These are phyloP conservation scores for Cochlearius cochlearius DNA, from an alignment of 2,113 vertebrate genomes.

Conservation along the genomic window DNA sequence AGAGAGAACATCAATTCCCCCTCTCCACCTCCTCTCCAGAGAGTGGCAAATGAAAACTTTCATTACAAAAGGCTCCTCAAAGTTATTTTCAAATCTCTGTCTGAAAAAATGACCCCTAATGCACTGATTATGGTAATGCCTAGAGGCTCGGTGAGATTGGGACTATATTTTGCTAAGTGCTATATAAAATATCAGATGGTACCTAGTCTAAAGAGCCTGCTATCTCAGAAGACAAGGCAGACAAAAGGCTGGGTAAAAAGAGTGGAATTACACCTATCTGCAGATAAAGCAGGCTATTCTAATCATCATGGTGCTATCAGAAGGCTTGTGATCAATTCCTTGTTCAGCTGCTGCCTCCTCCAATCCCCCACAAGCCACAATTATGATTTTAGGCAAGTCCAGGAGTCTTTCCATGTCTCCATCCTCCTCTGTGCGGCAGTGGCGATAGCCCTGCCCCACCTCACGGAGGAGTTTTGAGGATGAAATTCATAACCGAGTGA, in stretches of 20 bases:
- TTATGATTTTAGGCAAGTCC: neutral
- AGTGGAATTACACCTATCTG: slow-evolving; percentile 28
- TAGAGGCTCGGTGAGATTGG: neutral
- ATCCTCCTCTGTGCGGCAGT: neutral
- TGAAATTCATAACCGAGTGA: neutral
- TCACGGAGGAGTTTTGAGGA: neutral
- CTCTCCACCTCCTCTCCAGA: slow-evolving; percentile 6
- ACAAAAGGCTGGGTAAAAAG: slow-evolving; percentile 12
- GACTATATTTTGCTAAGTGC: slow-evolving; percentile 49
- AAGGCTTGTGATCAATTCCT: slow-evolving; percentile 15
- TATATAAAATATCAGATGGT: slow-evolving; percentile 40
- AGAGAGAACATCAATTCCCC: neutral
- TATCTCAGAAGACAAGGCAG: slow-evolving; percentile 12
- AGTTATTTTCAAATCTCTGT: slow-evolving; percentile 55
- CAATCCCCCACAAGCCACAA: neutral
- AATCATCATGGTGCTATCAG: slow-evolving; percentile 2
- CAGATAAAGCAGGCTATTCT: slow-evolving; percentile 16
- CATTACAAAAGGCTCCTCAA: slow-evolving; percentile 29
- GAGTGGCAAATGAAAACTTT: slow-evolving; percentile 26
- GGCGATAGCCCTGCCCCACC: neutral
- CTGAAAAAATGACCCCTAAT: slow-evolving; percentile 57
- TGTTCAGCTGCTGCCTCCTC: neutral
- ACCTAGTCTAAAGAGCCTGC: neutral
- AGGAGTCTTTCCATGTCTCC: neutral
- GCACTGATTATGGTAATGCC: slow-evolving; percentile 56